These are phyloP conservation scores for Cairina moschata DNA, from an alignment of 2,113 vertebrate species.

Conservation along the genomic window DNA sequence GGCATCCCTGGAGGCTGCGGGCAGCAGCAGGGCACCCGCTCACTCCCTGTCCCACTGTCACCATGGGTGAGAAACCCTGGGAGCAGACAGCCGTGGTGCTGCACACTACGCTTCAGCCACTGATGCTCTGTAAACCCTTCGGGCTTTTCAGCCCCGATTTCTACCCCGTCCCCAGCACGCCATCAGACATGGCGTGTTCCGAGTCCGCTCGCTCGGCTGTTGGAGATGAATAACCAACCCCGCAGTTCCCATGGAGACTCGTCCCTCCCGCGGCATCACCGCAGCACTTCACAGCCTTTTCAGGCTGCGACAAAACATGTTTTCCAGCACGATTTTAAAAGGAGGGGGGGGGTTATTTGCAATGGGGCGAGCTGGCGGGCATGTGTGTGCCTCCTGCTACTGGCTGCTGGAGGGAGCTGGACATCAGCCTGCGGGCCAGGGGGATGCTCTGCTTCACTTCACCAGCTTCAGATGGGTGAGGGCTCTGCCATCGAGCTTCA, in stretches of 20 bases:
- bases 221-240: accelerated
- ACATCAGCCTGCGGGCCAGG: accelerated
- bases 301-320: background rate
- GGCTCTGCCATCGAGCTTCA: background rate
- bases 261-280: background rate
- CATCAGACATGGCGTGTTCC: background rate
- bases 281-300: background rate
- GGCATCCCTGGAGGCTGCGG: accelerated
- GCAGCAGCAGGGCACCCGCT: background rate
- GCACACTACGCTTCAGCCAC: accelerated
- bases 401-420: background rate
- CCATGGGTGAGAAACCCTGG: accelerated
- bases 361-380: accelerated
- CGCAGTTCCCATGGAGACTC: background rate
- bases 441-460: too few species aligned
- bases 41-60: accelerated
- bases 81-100: accelerated
- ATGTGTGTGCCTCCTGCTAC: background rate
- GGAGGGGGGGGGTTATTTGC: background rate
- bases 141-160: accelerated
- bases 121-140: accelerated
- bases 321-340: background rate
- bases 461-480: too few species aligned
- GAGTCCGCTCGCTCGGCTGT: background rate
- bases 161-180: background rate